phyloP scores from a whole-genome alignment of 2,888 invertebrate genomes.

The Amaurobius ferox region DNA sequence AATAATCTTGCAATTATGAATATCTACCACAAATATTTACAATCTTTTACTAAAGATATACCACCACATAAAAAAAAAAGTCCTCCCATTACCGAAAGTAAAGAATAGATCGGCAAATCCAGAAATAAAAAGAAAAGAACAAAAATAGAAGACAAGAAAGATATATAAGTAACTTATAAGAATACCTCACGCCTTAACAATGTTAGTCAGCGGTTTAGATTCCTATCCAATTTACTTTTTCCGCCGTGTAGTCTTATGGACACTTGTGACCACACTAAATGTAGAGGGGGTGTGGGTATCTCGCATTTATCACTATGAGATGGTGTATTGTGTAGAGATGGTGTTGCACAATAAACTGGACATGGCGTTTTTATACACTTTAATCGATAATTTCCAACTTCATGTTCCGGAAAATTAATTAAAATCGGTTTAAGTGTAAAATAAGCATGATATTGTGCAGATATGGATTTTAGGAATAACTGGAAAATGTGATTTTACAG shows the following conservation, averaged over 20 bases:
- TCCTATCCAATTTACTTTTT: slow-evolving; percentile 70
- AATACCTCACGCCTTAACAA: slow-evolving; percentile 69
- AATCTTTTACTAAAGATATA: too few species aligned
- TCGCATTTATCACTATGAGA: slow-evolving; percentile 59
- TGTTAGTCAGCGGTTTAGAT: slow-evolving; percentile 70
- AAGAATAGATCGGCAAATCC: slow-evolving; percentile 25
- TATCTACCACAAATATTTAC: too few species aligned
- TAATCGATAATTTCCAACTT: too few species aligned
- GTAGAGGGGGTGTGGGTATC: slow-evolving; percentile 22
- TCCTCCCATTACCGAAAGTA: too few species aligned
- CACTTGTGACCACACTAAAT: slow-evolving; percentile 64
- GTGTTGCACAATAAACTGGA: slow-evolving; percentile 64
- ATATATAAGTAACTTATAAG: slow-evolving; percentile 68
- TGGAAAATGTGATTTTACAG: too few species aligned
- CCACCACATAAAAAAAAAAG: too few species aligned
- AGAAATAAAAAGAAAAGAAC: slow-evolving; percentile 15
- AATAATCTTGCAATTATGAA: too few species aligned
- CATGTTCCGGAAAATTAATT: too few species aligned
- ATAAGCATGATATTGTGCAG: too few species aligned
- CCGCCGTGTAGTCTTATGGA: slow-evolving; percentile 38
- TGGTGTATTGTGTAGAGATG: too few species aligned
- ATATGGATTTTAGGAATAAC: too few species aligned
- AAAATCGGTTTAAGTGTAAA: too few species aligned
- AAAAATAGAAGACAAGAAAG: slow-evolving; percentile 44
- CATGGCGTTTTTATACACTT: slow-evolving; percentile 29